phyloP scores from a whole-genome alignment of 2,113 vertebrate species.

The Pogona vitticeps region DNA sequence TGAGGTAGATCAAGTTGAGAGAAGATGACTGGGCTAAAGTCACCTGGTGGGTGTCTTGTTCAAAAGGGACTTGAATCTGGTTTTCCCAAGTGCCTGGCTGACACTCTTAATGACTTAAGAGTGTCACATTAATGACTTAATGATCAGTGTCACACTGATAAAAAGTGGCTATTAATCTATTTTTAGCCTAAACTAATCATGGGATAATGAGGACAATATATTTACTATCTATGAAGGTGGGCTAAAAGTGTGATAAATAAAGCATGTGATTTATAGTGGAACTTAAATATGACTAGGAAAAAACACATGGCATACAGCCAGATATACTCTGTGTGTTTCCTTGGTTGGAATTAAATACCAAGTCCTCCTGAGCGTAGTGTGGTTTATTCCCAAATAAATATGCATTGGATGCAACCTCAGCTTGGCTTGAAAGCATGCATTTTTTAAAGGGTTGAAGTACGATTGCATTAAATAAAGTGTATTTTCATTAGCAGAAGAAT shows the following conservation, averaged over 20 bases:
- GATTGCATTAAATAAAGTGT: background rate
- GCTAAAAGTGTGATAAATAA: background rate
- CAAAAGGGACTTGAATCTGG: too few relatives aligned
- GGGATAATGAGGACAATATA: too few relatives aligned
- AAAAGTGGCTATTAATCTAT: too few relatives aligned
- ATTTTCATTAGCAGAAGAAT: background rate
- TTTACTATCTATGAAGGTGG: background rate
- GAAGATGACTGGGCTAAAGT: too few relatives aligned
- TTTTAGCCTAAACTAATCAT: too few relatives aligned
- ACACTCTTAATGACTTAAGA: too few relatives aligned
- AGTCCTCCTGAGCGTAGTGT: background rate
- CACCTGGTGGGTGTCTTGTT: too few relatives aligned
- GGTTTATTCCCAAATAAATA: background rate
- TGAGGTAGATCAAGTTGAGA: too few relatives aligned
- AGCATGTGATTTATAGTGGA: background rate
- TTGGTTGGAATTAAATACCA: background rate
- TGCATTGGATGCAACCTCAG: background rate
- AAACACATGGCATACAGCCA: background rate
- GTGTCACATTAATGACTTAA: too few relatives aligned
- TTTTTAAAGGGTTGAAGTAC: background rate
- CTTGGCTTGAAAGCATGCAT: background rate
- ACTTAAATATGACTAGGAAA: background rate
- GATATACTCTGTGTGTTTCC: background rate
- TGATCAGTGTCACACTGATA: too few relatives aligned
- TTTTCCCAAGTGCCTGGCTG: too few relatives aligned